Evolutionary conservation across 2,113 vertebrate genomes (phyloP).

Genomic region (Sminthopsis crassicaudata): DNA sequence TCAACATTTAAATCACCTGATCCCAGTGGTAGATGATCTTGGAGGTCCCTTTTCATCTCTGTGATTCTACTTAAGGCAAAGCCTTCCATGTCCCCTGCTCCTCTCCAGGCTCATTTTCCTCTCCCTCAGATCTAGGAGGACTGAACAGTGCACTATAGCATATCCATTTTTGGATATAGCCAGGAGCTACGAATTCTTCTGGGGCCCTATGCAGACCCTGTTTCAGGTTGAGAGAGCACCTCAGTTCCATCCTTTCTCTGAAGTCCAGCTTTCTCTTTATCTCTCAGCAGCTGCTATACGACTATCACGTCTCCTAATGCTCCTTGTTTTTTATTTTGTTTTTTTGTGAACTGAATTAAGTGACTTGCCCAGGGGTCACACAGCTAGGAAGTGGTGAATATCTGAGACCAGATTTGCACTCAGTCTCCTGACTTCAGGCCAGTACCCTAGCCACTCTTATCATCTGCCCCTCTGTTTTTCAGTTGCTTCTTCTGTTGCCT

Average conservation of each 20-base stretch:
- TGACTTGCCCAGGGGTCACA: too few species aligned
- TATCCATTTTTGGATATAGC: background rate
- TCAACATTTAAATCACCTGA: background rate
- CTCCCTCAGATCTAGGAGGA: background rate
- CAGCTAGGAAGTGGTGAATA: too few species aligned
- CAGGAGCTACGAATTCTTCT: background rate
- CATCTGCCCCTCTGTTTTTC: background rate
- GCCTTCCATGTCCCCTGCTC: background rate
- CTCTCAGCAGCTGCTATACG: background rate
- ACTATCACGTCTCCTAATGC: background rate
- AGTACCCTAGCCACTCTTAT: too few species aligned
- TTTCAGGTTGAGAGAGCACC: background rate
- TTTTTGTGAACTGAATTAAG: too few species aligned
- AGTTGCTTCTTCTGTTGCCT: background rate
- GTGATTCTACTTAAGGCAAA: background rate
- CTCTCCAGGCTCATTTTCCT: background rate
- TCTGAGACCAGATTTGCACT: too few species aligned
- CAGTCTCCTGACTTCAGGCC: too few species aligned
- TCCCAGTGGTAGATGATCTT: background rate
- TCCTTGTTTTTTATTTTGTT: background rate
- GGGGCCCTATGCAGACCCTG: background rate
- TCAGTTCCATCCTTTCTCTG: background rate
- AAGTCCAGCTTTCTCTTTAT: background rate
- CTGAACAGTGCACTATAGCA: background rate
- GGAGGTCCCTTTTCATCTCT: background rate